phyloP scores from a whole-genome alignment of 2,888 invertebrate genomes.

The Gymnosoma rotundatum region DNA sequence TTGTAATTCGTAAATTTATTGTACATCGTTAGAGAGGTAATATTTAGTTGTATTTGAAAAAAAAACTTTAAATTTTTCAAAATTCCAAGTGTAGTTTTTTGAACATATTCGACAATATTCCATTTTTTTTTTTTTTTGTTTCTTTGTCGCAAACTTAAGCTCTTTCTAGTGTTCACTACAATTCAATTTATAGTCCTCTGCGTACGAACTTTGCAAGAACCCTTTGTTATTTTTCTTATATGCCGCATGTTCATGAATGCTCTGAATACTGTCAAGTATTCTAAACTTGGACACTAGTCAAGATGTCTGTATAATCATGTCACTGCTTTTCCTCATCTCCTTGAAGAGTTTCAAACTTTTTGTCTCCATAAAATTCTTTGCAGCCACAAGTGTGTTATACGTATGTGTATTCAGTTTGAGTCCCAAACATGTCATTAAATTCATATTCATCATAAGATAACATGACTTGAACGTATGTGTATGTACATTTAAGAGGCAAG shows the following conservation, averaged over 20 bases:
- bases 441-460: constrained; percentile 4
- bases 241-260: constrained; percentile 52
- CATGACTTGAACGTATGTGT: background rate
- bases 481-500: constrained; percentile 2
- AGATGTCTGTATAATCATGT: constrained; percentile 66
- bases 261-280: constrained; percentile 71
- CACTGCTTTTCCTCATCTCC: background rate
- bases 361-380: constrained; percentile 40
- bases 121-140: no score
- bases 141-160: no score
- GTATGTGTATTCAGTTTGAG: constrained; percentile 10
- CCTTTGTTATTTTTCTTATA: constrained; percentile 12
- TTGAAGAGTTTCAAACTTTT: background rate
- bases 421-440: constrained; percentile 34
- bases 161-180: no score
- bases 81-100: no score
- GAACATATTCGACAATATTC: no score
- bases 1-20: no score
- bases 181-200: no score
- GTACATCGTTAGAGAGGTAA: no score
- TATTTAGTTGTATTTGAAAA: no score
- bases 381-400: constrained; percentile 1
- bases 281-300: constrained; percentile 69
- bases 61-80: no score
- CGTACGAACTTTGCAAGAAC: no score